These are phyloP conservation scores for Phyllostomus discolor DNA, from an alignment of 2,113 vertebrate species.

Conservation along the genomic window DNA sequence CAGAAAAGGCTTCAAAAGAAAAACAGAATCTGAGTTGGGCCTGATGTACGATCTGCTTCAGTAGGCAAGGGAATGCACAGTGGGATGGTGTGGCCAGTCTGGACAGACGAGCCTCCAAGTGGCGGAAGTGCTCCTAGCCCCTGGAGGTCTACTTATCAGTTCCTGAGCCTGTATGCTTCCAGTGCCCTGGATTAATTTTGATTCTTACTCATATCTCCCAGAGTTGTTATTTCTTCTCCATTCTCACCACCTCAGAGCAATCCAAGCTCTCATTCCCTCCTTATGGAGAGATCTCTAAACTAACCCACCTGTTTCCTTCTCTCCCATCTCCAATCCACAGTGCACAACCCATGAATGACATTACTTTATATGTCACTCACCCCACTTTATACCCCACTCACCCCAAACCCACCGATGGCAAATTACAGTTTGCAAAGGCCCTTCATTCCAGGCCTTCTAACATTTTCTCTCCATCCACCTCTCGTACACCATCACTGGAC, in stretches of 20 bases:
- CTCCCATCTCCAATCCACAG: not conserved
- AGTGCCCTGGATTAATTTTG: not conserved
- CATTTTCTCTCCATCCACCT: not conserved
- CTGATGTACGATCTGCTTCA: not conserved
- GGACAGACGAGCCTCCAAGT: not conserved
- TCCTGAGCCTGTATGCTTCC: not conserved
- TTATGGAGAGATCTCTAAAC: not conserved
- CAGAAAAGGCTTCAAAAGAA: conserved; percentile 1
- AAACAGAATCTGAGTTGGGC: not conserved
- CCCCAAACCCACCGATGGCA: not conserved
- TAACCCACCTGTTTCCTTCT: not conserved
- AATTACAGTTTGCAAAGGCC: not conserved
- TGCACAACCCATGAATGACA: not conserved
- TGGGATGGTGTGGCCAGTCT: not conserved
- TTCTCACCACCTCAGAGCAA: not conserved
- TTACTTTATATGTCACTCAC: not conserved
- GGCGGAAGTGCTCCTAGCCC: not conserved
- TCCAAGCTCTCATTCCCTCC: not conserved
- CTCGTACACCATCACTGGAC: not conserved
- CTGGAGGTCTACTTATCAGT: not conserved
- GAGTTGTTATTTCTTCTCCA: not conserved
- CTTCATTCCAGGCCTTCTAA: not conserved
- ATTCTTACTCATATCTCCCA: not conserved
- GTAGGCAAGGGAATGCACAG: not conserved
- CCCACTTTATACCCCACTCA: not conserved